A percentile compares a stretch with the other conserved stretches of the same genome.
Conservation (phyloP, 2,888 invertebrate species). For the Eretmocerus hayati region DNA sequence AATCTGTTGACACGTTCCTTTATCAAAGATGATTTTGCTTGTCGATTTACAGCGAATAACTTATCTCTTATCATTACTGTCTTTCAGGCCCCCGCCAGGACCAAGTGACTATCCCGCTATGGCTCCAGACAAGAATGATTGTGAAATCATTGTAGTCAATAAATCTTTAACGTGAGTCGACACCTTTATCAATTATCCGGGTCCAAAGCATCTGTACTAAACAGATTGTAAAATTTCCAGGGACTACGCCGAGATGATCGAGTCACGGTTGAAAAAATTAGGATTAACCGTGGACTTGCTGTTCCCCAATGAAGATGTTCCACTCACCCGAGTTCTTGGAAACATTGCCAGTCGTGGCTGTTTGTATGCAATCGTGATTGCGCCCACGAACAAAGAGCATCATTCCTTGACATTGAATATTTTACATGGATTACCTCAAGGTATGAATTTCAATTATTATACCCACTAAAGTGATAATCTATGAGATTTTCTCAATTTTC, state of each 20-base stretch:
- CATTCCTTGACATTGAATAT: constrained; percentile 84
- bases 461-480: too few relatives aligned
- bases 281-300: constrained; percentile 78
- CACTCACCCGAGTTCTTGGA: constrained; percentile 70
- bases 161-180: constrained; percentile 68
- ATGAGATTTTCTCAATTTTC: too few relatives aligned
- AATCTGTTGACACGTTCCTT: too few relatives aligned
- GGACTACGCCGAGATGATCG: constrained; percentile 84
- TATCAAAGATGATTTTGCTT: too few relatives aligned
- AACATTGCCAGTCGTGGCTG: constrained; percentile 85
- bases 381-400: constrained; percentile 77
- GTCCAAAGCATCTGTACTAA: background rate
- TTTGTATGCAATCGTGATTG: constrained; percentile 80
- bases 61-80: too few relatives aligned
- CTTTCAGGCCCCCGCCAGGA: too few relatives aligned
- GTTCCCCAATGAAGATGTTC: constrained; percentile 87
- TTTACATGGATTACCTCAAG: constrained; percentile 83
- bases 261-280: constrained; percentile 68
- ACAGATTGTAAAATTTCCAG: constrained; percentile 43
- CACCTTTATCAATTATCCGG: background rate
- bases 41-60: too few relatives aligned
- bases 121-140: constrained; percentile 68
- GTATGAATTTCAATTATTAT: too few relatives aligned
- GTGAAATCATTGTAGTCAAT: constrained; percentile 84
- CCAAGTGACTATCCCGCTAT: constrained; percentile 32